Conservation (phyloP, 2,888 invertebrate genomes). For the Epinotia demarniana region DNA sequence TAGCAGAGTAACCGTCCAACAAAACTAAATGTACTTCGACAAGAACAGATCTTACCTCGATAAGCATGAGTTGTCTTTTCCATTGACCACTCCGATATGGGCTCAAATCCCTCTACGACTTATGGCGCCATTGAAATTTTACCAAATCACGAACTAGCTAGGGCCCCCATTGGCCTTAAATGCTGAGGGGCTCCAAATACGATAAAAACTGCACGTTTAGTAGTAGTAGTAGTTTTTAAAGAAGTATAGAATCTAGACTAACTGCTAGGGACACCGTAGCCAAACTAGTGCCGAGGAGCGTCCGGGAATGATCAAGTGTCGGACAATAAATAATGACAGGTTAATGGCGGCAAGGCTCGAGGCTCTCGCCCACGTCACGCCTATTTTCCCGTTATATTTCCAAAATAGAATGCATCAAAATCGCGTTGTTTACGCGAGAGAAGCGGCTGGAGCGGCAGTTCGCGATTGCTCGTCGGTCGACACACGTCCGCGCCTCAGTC, state of each 20-base stretch:
- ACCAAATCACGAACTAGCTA: no score
- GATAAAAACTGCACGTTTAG: not conserved
- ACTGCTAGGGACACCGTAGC: not conserved
- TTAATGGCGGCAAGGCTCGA: conserved; percentile 59
- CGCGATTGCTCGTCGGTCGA: conserved; percentile 74
- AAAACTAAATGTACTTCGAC: not conserved
- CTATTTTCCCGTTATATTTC: conserved; percentile 80
- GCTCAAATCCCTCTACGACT: not conserved
- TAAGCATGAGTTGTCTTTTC: not conserved
- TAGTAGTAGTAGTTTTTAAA: not conserved
- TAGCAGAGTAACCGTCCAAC: not conserved
- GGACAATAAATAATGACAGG: conserved; percentile 56
- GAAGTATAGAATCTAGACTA: not conserved
- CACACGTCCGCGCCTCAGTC: conserved; percentile 69
- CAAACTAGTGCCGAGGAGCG: conserved; percentile 21
- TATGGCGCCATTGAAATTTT: not conserved
- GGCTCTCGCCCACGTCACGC: conserved; percentile 75
- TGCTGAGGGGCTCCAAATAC: no score
- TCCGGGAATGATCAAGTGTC: conserved; percentile 43
- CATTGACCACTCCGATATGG: not conserved
- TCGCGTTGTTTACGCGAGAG: conserved; percentile 79
- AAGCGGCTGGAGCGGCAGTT: conserved; percentile 77
- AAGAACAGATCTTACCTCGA: not conserved
- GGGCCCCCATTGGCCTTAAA: no score
- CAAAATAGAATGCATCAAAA: conserved; percentile 84